Conservation (phyloP, 2,113 vertebrate genomes). For the Microcebus lehilahytsara region DNA sequence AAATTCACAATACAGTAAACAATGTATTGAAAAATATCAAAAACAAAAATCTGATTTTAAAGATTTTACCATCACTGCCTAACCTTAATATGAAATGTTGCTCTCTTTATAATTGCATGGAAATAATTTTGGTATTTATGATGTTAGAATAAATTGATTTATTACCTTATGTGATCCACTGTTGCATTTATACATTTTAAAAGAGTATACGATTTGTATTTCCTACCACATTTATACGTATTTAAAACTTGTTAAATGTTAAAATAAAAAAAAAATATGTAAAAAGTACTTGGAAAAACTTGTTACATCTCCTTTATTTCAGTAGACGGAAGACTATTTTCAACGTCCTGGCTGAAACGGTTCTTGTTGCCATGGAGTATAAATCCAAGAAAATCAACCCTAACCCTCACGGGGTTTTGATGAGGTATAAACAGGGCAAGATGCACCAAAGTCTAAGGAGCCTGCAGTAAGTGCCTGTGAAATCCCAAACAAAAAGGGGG, state of each 20-base stretch:
- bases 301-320: conserved; percentile 63
- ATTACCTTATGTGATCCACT: not conserved
- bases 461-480: not conserved
- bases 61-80: conserved; percentile 28
- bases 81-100: not conserved
- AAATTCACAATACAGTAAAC: conserved; percentile 28
- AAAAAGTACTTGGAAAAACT: conserved; percentile 53
- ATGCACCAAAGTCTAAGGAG: not conserved
- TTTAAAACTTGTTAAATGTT: conserved; percentile 25
- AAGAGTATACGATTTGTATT: not conserved
- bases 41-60: conserved; percentile 20
- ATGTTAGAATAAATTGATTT: conserved; percentile 32
- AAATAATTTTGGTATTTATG: conserved; percentile 36
- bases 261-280: conserved; percentile 30
- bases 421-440: not conserved
- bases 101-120: not conserved
- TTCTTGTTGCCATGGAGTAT: conserved; percentile 46
- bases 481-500: not conserved
- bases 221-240: conserved; percentile 7
- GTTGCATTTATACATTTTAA: conserved; percentile 20
- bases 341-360: conserved; percentile 55
- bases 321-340: conserved; percentile 48
- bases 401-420: not conserved
- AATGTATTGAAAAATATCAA: conserved; percentile 10
- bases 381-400: too few relatives aligned